A percentile compares a stretch with the other conserved stretches of the same genome.
Evolutionary conservation across 2,888 invertebrate species (phyloP).

Genomic region (Xestia xanthographa): DNA sequence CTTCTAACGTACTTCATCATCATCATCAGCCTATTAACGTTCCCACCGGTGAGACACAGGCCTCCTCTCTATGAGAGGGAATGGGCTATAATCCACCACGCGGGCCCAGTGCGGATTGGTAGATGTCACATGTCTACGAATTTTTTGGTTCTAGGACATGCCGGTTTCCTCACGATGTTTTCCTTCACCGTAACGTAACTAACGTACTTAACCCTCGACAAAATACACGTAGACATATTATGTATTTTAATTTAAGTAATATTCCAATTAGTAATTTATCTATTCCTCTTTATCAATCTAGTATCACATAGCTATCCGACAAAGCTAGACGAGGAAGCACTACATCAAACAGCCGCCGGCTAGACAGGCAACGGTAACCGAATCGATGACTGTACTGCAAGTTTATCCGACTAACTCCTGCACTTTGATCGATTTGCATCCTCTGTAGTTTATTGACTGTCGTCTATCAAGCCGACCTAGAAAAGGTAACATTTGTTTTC

Average conservation of each 20-base stretch:
- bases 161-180: too few relatives aligned
- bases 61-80: too few relatives aligned
- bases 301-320: neutral
- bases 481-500: neutral
- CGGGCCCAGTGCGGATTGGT: too few relatives aligned
- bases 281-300: neutral
- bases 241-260: neutral
- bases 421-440: slow-evolving; percentile 50
- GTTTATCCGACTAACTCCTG: slow-evolving; percentile 35
- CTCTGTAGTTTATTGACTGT: slow-evolving; percentile 7
- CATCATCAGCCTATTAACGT: too few relatives aligned
- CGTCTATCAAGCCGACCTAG: neutral
- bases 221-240: neutral
- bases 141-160: too few relatives aligned
- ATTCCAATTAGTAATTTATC: neutral
- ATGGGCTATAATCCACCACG: too few relatives aligned
- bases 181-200: too few relatives aligned
- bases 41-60: too few relatives aligned
- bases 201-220: too few relatives aligned
- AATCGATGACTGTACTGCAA: slow-evolving; percentile 35
- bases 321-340: slow-evolving; percentile 12
- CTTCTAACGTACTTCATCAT: too few relatives aligned
- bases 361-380: slow-evolving; percentile 20
- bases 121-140: too few relatives aligned
- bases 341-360: slow-evolving; percentile 16